A percentile compares a stretch with the other conserved stretches of the same genome.
These are phyloP conservation scores for Aporophyla lueneburgensis DNA, from an alignment of 2,888 invertebrate species.

Conservation along the genomic window DNA sequence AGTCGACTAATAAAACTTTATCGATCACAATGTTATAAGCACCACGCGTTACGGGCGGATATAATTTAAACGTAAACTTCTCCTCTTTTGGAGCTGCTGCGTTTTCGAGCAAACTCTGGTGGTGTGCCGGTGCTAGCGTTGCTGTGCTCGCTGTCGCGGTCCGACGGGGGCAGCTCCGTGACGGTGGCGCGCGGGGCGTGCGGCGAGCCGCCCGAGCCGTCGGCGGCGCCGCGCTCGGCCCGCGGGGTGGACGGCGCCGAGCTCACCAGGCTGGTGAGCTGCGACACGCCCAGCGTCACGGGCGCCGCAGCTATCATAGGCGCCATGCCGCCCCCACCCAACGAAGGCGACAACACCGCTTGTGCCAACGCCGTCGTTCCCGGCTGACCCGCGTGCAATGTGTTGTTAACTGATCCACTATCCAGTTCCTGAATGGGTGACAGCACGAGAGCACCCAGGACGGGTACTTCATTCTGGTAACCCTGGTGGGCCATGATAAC, in stretches of 20 bases:
- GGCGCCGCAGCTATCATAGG: conserved; percentile 87
- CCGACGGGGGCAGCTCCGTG: conserved; percentile 77
- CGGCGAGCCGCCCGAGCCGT: conserved; percentile 69
- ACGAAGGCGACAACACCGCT: conserved; percentile 92
- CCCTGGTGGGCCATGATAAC: conserved; percentile 93
- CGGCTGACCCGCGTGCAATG: conserved; percentile 93
- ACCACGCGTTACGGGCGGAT: conserved; percentile 65
- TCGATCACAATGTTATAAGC: conserved; percentile 70
- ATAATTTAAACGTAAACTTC: conserved; percentile 84
- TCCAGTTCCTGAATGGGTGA: conserved; percentile 97
- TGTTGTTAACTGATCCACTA: conserved; percentile 94
- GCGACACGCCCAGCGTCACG: conserved; percentile 90
- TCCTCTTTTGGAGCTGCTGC: conserved; percentile 83
- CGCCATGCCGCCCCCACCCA: conserved; percentile 80
- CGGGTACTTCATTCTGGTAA: conserved; percentile 92
- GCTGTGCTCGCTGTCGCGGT: conserved; percentile 82
- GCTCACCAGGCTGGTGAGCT: conserved; percentile 89
- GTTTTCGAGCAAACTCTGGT: conserved; percentile 78
- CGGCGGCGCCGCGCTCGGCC: conserved; percentile 75
- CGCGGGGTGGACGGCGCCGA: conserved; percentile 88
- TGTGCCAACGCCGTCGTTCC: conserved; percentile 95
- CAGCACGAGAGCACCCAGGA: conserved; percentile 94
- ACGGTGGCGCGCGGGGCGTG: conserved; percentile 74
- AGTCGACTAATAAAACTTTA: conserved; percentile 61
- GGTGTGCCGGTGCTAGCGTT: conserved; percentile 75